Base-by-base conservation (phyloP, 2,797 vertebrate genomes). In the Alauda arvensis region DNA sequence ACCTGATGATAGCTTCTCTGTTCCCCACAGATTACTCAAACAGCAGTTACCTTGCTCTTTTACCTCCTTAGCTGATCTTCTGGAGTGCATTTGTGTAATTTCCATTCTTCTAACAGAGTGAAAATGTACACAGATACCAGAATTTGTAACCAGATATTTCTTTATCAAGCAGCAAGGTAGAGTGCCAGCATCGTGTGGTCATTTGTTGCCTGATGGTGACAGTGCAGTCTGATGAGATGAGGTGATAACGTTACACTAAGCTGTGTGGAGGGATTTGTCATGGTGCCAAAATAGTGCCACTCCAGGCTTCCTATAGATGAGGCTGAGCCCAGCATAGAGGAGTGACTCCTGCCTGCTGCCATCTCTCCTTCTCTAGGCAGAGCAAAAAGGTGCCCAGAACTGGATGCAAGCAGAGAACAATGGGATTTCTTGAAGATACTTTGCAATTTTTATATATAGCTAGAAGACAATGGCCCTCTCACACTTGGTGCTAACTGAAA, bases 261-360 rank as follows among this genome's bases (percentile, higher is more conserved):
- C 43, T 68, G 7, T n/a, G 8, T 17, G 65, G 37, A 52, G 48
- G 46, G 52, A 29, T 76, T 65, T 72, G 31, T 69, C 17, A 28
- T 1, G 0, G 7, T 37, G 51, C 1, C 1, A 77, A 34, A 53
- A 40, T 4, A 51, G 14, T 0, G 0, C 40, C n/a, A 5, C 56
- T 85, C 1, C 4, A 13, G 45, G 18, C 21, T 55, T 80, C n/a
- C 26, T n/a, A 5, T 3, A 33, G 40, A 25, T 31, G 52, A 51
- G 28, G 31, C 19, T 72, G 60, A 86, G 25, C 52, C 48, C 52
- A 42, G 33, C 25, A 4, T 8, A 28, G 49, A 34, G 56, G 18
- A 79, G 33, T 1, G 0, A 17, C 19, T 78, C 28, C 18, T 61
- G 17, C 51, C 18, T 52, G 52, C 51, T 78, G 60, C 33, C 20